Base-by-base conservation (phyloP, 2,888 invertebrate species). In the Brachypterus glaber region DNA sequence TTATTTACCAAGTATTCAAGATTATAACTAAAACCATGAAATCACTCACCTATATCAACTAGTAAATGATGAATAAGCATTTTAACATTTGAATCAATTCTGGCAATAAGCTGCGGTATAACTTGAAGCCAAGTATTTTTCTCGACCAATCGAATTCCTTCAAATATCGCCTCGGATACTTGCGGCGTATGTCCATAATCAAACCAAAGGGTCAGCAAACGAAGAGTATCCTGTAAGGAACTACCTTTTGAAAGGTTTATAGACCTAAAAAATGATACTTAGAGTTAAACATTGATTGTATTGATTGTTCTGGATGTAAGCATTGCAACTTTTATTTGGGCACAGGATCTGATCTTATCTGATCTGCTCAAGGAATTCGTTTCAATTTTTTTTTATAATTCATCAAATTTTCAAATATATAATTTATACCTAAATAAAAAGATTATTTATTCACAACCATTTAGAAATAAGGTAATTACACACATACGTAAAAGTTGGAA, bases 91-190 rank as follows among this genome's bases (percentile, higher is more conserved):
- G 93, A 93, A 59, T 99, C 98, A 44, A 99, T 96, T 35, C 98
- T 76, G 0, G 98, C 97, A 48, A 99, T 98, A 17, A 99, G 70
- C 62, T 99, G 98, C 0, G 98, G 98, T 50, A 99, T 96, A 0
- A 99, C 96, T 74, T 98, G 97, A 7, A 99, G 72, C 98, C 98
- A 99, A 2, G 95, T 97, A 57, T 96, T 93, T 43, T 98, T 91
- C 59, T 95, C 92, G 26, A 97, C 93, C 2, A 86, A 77, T 50
- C 88, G 78, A 48, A 97, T 85, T 1, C 95, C 95, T 51, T 92
- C 93, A 1, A 82, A 76, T 25, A 99, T 76, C 0, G 93, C 92
- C 47, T 95, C 92, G 58, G 92, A 87, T 0, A 98, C 96, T 50
- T 91, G 89, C 0, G 84, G 79, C 67, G 87, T 82, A 47, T 96